phyloP scores from a whole-genome alignment of 92 coral and sea anemone species.

The Blastomussa wellsi region DNA sequence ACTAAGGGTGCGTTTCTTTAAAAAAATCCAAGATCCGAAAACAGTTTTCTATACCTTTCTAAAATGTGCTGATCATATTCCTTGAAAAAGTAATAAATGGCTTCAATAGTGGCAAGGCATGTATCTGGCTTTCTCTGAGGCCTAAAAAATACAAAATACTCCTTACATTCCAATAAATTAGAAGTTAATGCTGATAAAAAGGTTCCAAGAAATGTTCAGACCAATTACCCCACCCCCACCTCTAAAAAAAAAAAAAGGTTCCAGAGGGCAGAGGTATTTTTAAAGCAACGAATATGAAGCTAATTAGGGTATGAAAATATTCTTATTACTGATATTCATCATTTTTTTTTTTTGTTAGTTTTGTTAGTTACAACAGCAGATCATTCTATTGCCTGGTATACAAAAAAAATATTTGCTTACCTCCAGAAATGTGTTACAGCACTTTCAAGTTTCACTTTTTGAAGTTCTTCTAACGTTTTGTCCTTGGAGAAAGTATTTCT shows the following conservation, averaged over 20 bases:
- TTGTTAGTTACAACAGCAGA: too few species aligned
- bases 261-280: too few species aligned
- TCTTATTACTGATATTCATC: too few species aligned
- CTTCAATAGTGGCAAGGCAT: slow-evolving; percentile 87
- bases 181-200: too few species aligned
- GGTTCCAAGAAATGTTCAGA: too few species aligned
- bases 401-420: slow-evolving; percentile 34
- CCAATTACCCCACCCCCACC: too few species aligned
- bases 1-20: too few species aligned
- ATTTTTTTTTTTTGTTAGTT: too few species aligned
- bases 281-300: too few species aligned
- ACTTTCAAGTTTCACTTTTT: slow-evolving; percentile 69
- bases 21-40: too few species aligned
- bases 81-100: slow-evolving; percentile 83
- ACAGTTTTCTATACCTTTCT: slow-evolving; percentile 61
- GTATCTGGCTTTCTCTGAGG: slow-evolving; percentile 82
- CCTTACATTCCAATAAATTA: not conserved
- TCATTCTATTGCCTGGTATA: not conserved
- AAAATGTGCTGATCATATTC: slow-evolving; percentile 65
- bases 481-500: slow-evolving; percentile 46
- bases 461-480: slow-evolving; percentile 56
- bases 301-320: too few species aligned
- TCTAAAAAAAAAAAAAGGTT: too few species aligned
- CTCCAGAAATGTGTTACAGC: slow-evolving; percentile 85
- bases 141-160: slow-evolving; percentile 29